Percentiles rank a stretch among this genome's conserved stretches.
Evolutionary conservation across 2,797 vertebrate genomes (phyloP).

Genomic region (Cheirogaleus major): DNA sequence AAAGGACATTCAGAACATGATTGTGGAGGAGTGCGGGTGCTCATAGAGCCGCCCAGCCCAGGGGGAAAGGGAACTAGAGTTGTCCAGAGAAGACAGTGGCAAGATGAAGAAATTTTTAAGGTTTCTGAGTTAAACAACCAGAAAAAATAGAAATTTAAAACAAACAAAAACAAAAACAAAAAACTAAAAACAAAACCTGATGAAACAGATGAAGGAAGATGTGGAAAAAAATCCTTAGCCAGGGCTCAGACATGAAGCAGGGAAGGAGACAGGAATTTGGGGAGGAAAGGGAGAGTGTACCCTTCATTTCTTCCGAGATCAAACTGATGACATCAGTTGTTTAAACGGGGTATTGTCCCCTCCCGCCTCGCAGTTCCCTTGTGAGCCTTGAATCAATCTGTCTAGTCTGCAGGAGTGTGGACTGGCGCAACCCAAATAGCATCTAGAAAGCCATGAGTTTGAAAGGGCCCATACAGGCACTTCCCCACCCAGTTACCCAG

Average conservation of each 20-base stretch:
- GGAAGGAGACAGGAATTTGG: constrained; percentile 73
- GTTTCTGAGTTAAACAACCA: constrained; percentile 74
- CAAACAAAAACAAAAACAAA: background rate
- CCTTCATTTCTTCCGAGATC: constrained; percentile 61
- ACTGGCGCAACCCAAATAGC: constrained; percentile 78
- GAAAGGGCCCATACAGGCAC: constrained; percentile 82
- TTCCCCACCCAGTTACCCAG: constrained; percentile 79
- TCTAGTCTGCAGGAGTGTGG: constrained; percentile 79
- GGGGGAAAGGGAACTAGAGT: constrained; percentile 6
- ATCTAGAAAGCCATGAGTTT: constrained; percentile 85
- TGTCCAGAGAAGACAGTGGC: constrained; percentile 56
- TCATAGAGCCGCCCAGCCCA: constrained; percentile 86
- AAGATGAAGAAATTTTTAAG: constrained; percentile 65
- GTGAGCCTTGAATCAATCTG: constrained; percentile 79
- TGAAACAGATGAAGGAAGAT: constrained; percentile 81
- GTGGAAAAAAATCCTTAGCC: constrained; percentile 66
- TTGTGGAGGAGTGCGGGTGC: constrained; percentile 99
- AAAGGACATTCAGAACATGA: constrained; percentile 99
- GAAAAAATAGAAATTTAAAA: constrained; percentile 58
- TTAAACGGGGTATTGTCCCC: constrained; percentile 33
- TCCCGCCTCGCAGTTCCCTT: constrained; percentile 68
- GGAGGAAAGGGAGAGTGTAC: constrained; percentile 20
- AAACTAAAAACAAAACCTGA: constrained; percentile 75
- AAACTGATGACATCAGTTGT: constrained; percentile 44
- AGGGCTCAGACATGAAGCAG: constrained; percentile 79